phyloP scores from a whole-genome alignment of 2,888 invertebrate genomes.

The Clunio marinus region DNA sequence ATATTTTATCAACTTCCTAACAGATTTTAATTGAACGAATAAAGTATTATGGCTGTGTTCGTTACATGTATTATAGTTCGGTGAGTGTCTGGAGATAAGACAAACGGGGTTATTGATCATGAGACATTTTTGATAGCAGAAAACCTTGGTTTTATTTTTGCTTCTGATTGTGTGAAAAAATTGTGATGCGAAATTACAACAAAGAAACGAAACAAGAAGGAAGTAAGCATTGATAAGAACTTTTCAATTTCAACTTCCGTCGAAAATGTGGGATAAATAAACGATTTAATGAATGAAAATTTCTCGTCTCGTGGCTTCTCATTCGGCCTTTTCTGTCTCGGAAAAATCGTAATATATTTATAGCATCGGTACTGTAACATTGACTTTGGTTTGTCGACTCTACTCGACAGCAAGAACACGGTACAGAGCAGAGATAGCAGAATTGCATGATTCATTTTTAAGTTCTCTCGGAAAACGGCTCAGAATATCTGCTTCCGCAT shows the following conservation, averaged over 20 bases:
- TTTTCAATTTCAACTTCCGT: not conserved
- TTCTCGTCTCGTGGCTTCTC: not conserved
- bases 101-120: conserved; percentile 20
- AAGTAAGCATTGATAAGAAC: not conserved
- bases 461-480: conserved; percentile 4
- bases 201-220: not conserved
- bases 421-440: conserved; percentile 11
- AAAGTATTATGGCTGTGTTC: too few relatives aligned
- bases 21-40: too few relatives aligned
- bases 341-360: conserved; percentile 25
- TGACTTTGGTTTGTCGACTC: conserved; percentile 30
- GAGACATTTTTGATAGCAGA: not conserved
- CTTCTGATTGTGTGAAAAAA: not conserved
- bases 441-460: conserved; percentile 15
- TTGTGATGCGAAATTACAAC: not conserved
- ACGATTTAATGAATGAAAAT: conserved; percentile 33
- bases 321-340: not conserved
- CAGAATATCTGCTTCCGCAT: not conserved
- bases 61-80: too few relatives aligned
- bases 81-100: not conserved
- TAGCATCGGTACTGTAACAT: conserved; percentile 24
- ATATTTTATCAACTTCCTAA: too few relatives aligned
- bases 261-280: too few relatives aligned
- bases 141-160: not conserved
- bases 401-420: conserved; percentile 9